phyloP scores from a whole-genome alignment of 2,797 vertebrate genomes.

The Smutsia temminckii region DNA sequence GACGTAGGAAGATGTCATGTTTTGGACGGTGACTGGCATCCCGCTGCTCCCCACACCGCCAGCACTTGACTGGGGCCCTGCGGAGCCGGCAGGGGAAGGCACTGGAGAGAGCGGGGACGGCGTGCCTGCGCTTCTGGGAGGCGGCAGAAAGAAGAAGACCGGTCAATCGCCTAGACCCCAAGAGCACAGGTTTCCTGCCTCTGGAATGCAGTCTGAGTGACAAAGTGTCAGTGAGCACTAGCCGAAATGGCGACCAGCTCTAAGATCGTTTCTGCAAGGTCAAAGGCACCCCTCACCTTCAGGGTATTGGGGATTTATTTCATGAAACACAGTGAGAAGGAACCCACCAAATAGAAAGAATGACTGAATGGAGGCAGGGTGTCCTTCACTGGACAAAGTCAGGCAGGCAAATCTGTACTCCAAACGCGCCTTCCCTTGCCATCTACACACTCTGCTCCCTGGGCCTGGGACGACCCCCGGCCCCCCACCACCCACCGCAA shows the following conservation, averaged over 20 bases:
- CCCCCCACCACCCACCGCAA: too few species aligned
- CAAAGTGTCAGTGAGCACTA: background rate
- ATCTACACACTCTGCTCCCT: background rate
- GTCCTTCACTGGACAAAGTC: background rate
- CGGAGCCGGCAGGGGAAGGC: conserved; percentile 89
- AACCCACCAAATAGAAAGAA: background rate
- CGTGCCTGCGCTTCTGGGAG: conserved; percentile 86
- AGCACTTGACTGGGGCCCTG: conserved; percentile 85
- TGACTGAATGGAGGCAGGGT: too few species aligned
- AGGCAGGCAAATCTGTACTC: background rate
- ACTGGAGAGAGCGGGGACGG: conserved; percentile 88
- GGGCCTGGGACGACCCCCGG: background rate
- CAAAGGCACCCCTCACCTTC: background rate
- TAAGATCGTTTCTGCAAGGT: background rate
- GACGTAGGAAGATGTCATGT: conserved; percentile 91
- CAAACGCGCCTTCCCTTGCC: background rate
- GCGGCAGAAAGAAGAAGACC: background rate
- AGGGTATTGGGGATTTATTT: background rate
- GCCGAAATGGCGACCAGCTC: background rate
- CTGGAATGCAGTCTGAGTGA: background rate
- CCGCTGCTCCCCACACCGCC: conserved; percentile 74
- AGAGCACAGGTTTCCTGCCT: background rate
- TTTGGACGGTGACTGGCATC: conserved; percentile 85
- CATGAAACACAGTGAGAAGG: background rate
- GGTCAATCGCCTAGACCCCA: background rate